These are phyloP conservation scores for Mormyrops boulengeri DNA, from an alignment of 2,797 vertebrate species.

Conservation along the genomic window DNA sequence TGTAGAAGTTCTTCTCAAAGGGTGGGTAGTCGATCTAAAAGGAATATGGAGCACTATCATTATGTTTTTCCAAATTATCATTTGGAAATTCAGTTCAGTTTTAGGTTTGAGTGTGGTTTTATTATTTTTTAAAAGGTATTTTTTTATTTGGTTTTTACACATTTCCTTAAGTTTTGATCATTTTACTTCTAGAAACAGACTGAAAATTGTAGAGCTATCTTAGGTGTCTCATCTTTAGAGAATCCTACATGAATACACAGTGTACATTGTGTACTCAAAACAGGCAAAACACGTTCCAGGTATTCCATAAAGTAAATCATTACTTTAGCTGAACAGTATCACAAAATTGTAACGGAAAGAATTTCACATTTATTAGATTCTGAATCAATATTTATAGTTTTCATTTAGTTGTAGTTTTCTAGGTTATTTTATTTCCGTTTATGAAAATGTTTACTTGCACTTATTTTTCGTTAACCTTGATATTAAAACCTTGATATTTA, in stretches of 20 bases:
- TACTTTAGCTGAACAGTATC: neutral
- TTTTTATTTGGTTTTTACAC: neutral
- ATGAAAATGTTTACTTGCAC: neutral
- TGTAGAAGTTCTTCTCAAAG: constrained; percentile 96
- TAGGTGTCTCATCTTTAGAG: neutral
- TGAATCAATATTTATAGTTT: neutral
- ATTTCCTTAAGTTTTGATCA: neutral
- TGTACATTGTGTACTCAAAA: neutral
- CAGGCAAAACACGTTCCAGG: neutral
- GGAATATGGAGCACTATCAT: neutral
- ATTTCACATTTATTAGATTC: neutral
- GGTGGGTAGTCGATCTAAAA: constrained; percentile 92
- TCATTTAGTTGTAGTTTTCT: neutral
- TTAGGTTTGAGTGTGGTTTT: neutral
- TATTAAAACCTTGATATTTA: neutral
- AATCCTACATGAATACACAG: neutral
- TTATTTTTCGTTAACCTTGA: neutral
- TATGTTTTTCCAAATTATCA: neutral
- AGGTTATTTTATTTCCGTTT: neutral
- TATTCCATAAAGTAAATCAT: neutral
- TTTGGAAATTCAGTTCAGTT: neutral
- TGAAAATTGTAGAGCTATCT: neutral
- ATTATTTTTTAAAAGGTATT: neutral
- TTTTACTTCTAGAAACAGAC: neutral
- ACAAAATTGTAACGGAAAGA: neutral